Base-by-base conservation (phyloP, 1,140 invertebrate species). In the Choristoneura fumiferana region DNA sequence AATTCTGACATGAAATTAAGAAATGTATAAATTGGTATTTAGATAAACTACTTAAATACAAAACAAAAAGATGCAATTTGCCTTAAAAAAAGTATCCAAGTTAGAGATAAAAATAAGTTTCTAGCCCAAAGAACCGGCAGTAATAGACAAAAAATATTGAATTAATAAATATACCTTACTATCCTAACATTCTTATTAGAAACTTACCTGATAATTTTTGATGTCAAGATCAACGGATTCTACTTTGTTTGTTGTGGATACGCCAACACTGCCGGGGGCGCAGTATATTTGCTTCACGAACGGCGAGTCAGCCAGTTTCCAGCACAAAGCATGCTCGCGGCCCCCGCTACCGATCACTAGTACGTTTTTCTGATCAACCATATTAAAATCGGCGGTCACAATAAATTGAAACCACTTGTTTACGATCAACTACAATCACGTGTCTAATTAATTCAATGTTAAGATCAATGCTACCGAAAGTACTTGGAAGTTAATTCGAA, bases 311-410 rank as follows among this genome's bases (percentile, higher is more conserved):
- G 95, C 88, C 5, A 99, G 80, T 89, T 98, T 98, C 97, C 97
- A 98, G 67, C 93, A 94, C 66, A 99, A 92, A 8, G 97, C 97
- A 91, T 99, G 97, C 90, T 99, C 98, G 65, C 98, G 91, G n/a
- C 97, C 98, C 35, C 98, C 98, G 81, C 93, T 92, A 10, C 98
- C 98, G 76, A 99, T 93, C 5, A 99, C 92, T 49, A 99, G 88
- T 56, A 99, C 92, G 70, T 92, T 92, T 43, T 80, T 78, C 35
- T 59, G 59, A 67, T 77, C 73, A 55, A 68, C 60, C 87, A 89
- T 89, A 15, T 14, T 40, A 34, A 57, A 45, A 10, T 57, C 29
- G 35, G 38, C 35, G 29, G n/a, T 55, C 15, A 34, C 36, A 37
- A 45, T 13, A 39, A 54, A 55, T 55, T 60, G 14, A 49, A 67